phyloP scores from a whole-genome alignment of 2,888 invertebrate genomes.

The Nezara viridula region DNA sequence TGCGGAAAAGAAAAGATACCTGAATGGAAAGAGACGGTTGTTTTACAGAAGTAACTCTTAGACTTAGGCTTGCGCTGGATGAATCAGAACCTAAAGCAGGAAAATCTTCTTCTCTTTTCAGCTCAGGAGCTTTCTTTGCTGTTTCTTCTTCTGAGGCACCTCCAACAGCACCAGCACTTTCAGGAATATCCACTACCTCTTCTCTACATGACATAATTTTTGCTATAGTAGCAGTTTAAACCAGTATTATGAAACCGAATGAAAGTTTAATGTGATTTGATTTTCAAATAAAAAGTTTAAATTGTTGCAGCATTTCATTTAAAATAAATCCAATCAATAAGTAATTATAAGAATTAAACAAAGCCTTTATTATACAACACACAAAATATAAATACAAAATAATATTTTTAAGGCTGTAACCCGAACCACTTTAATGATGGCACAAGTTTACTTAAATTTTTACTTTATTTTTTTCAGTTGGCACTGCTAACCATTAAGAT shows the following conservation, averaged over 20 bases:
- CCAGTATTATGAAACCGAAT: neutral
- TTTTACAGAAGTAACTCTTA: slow-evolving; percentile 50
- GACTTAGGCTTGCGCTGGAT: slow-evolving; percentile 44
- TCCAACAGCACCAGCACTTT: slow-evolving; percentile 37
- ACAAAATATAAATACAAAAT: too few species aligned
- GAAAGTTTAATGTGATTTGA: neutral
- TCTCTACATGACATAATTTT: slow-evolving; percentile 20
- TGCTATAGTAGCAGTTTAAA: neutral
- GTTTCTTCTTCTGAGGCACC: slow-evolving; percentile 39
- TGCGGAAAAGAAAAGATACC: neutral
- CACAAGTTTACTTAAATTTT: too few species aligned
- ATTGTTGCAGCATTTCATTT: too few species aligned
- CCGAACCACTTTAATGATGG: too few species aligned
- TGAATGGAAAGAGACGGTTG: slow-evolving; percentile 59
- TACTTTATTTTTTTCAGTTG: too few species aligned
- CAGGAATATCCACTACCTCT: slow-evolving; percentile 8
- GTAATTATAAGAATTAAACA: too few species aligned
- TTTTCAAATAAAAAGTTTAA: too few species aligned
- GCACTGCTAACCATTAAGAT: too few species aligned
- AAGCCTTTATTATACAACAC: too few species aligned
- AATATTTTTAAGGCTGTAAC: too few species aligned
- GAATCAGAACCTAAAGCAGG: slow-evolving; percentile 54
- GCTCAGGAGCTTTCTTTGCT: slow-evolving; percentile 31
- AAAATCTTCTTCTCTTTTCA: slow-evolving; percentile 58
- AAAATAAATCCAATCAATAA: too few species aligned